These are phyloP conservation scores for Brachionus plicatilis DNA, from an alignment of 1,140 invertebrate species.

Conservation along the genomic window DNA sequence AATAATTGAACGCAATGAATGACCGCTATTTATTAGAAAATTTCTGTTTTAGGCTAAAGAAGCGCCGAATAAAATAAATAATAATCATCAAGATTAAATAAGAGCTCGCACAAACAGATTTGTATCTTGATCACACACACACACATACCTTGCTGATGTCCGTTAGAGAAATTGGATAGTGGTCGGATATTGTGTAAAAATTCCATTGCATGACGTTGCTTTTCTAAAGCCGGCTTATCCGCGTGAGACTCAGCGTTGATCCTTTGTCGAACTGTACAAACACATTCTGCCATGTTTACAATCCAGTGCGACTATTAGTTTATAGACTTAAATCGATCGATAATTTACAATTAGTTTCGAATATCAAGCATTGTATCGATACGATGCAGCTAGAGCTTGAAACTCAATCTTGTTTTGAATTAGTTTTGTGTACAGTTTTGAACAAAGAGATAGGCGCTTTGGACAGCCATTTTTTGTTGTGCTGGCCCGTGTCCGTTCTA, in stretches of 20 bases:
- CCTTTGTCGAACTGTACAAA: neutral
- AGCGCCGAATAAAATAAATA: no score
- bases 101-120: neutral
- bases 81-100: neutral
- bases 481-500: neutral
- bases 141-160: neutral
- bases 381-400: neutral
- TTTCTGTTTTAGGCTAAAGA: neutral
- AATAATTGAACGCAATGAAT: neutral
- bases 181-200: neutral
- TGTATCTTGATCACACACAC: neutral
- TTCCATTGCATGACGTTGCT: neutral
- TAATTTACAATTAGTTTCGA: constrained; percentile 13
- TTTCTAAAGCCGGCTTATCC: neutral
- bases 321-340: constrained; percentile 21
- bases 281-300: neutral
- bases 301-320: constrained; percentile 1
- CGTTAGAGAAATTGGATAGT: neutral
- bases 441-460: neutral
- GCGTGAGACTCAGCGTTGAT: neutral
- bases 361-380: neutral
- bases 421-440: neutral
- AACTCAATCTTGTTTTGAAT: neutral
- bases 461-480: neutral
- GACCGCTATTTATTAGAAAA: neutral